Percentiles rank a stretch among this genome's conserved stretches.
phyloP scores from a whole-genome alignment of 2,888 invertebrate species.

The Galeopsomyia nigrocyanea region DNA sequence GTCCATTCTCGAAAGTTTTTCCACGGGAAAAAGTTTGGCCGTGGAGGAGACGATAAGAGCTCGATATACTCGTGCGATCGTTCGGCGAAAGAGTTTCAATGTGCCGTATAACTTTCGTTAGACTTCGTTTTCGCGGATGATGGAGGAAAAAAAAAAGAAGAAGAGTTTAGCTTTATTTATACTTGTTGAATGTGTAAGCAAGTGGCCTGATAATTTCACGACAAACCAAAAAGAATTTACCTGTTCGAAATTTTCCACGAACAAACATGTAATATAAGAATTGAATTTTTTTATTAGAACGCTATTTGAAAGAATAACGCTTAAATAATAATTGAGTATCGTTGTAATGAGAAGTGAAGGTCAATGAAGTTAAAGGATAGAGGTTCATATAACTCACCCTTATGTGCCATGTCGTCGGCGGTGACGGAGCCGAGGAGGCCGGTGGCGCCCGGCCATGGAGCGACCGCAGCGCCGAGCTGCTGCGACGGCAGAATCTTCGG shows the following conservation, averaged over 20 bases:
- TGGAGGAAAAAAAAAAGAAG: slow-evolving; percentile 33
- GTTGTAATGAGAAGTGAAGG: background rate
- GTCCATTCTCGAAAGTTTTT: background rate
- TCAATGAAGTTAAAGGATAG: background rate
- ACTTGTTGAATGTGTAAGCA: no score
- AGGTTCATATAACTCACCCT: slow-evolving; percentile 75
- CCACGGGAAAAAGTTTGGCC: background rate
- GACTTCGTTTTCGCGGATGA: slow-evolving; percentile 2
- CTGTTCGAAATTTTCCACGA: no score
- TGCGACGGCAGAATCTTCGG: slow-evolving; percentile 83
- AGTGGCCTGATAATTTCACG: no score
- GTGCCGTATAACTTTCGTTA: no score
- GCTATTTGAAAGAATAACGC: slow-evolving; percentile 22
- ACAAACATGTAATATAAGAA: no score
- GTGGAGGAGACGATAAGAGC: background rate
- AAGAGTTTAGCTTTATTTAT: no score
- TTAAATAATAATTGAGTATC: background rate
- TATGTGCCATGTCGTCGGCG: slow-evolving; percentile 88
- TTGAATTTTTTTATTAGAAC: no score
- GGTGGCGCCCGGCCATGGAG: slow-evolving; percentile 85
- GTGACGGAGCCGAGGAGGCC: slow-evolving; percentile 73
- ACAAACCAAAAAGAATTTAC: no score
- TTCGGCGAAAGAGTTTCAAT: background rate
- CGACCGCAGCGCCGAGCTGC: slow-evolving; percentile 83
- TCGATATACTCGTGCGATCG: background rate